Conservation (phyloP, 2,888 invertebrate genomes). For the Litoditis marina region DNA sequence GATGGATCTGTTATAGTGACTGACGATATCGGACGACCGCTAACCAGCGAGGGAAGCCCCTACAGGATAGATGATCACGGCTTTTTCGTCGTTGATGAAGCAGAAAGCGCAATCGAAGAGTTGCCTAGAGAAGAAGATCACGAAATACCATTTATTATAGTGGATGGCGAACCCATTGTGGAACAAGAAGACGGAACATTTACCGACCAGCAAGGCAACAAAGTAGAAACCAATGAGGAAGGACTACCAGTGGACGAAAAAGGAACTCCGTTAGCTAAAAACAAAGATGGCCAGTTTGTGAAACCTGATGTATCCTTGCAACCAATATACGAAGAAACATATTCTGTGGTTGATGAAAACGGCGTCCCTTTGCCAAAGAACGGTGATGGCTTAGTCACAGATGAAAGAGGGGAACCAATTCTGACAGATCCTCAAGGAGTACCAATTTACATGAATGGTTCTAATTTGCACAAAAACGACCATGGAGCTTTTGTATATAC, state of each 20-base stretch:
- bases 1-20: conserved; percentile 36
- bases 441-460: conserved; percentile 35
- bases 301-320: conserved; percentile 1
- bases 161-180: conserved; percentile 33
- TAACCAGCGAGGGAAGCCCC: conserved; percentile 24
- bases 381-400: conserved; percentile 8
- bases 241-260: conserved; percentile 32
- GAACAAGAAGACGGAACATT: conserved; percentile 35
- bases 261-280: conserved; percentile 38
- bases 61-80: background rate
- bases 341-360: background rate
- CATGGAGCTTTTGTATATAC: conserved; percentile 19
- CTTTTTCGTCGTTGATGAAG: conserved; percentile 1
- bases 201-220: conserved; percentile 32
- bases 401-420: conserved; percentile 20
- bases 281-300: conserved; percentile 23
- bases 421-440: conserved; percentile 32
- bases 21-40: conserved; percentile 32
- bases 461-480: conserved; percentile 31
- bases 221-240: conserved; percentile 24
- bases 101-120: conserved; percentile 12
- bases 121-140: conserved; percentile 19
- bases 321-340: conserved; percentile 3
- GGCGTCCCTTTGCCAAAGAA: background rate
- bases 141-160: conserved; percentile 15